Base-by-base conservation (phyloP, 2,797 vertebrate genomes). In the Bovichtus diacanthus region DNA sequence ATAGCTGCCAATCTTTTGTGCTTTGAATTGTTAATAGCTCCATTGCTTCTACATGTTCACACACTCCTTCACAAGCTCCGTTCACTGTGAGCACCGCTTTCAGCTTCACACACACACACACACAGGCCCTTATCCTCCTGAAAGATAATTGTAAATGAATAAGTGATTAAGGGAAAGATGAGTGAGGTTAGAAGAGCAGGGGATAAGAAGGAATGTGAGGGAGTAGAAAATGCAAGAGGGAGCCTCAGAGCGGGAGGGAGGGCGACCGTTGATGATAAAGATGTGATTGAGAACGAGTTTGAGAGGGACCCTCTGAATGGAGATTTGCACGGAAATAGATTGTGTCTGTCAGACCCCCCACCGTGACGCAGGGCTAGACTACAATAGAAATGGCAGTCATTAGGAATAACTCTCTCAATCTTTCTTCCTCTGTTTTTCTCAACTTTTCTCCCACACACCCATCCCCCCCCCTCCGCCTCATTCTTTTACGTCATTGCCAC, bases 261-360 rank as follows among this genome's bases (percentile, higher is more conserved):
- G 80, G 68, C 3, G 41, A 70, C 56, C 34, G 46, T 39, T 51
- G 70, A 72, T 63, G 69, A 44, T 74, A 76, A 85, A 87, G 87
- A 91, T 76, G 84, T 77, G 84, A 46, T 76, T 62, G 71, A 84
- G 85, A 91, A 79, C 61, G 81, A 80, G 72, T 53, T 79, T 59
- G 80, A 85, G 87, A 81, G 82, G 59, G 72, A 86, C 59, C 66
- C 78, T 81, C 77, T 94, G 86, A 94, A 93, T 89, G 85, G 80
- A 81, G 77, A 92, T 93, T 93, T 88, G 85, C 90, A 91, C 87
- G 18, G 91, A 93, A 93, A 92, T 90, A 88, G 87, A 80, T 41
- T 50, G 62, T 63, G 79, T 76, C 82, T 76, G 70, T 85, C 53
- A 83, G 86, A 86, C 88, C 88, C 85, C 82, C 87, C 87, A 80